These are phyloP conservation scores for Ptychobarbus kaznakovi DNA, from an alignment of 2,797 vertebrate species.

Conservation along the genomic window DNA sequence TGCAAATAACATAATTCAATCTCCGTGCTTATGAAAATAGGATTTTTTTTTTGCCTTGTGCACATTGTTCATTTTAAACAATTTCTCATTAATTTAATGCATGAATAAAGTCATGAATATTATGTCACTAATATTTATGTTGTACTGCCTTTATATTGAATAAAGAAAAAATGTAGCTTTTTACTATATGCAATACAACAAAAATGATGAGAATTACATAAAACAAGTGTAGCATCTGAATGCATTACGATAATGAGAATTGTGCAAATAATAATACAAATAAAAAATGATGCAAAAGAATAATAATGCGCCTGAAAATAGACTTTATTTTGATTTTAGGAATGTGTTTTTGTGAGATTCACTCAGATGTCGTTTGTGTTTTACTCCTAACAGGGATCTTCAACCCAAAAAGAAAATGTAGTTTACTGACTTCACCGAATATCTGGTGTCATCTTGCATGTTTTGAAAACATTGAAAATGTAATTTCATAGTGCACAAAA, in stretches of 20 bases:
- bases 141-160: background rate
- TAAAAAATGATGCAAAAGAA: background rate
- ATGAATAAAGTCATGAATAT: background rate
- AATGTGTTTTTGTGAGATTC: conserved; percentile 13
- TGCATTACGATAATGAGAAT: background rate
- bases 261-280: background rate
- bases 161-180: background rate
- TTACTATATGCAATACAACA: background rate
- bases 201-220: background rate
- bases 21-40: background rate
- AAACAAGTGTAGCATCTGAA: background rate
- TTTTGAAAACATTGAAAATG: background rate
- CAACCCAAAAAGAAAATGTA: conserved; percentile 11
- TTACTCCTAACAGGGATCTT: conserved; percentile 31
- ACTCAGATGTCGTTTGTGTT: background rate
- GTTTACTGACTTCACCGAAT: background rate
- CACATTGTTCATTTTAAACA: background rate
- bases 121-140: background rate
- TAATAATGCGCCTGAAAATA: conserved; percentile 17
- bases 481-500: conserved; percentile 10
- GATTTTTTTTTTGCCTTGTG: background rate
- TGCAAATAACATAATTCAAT: background rate
- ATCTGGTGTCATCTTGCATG: conserved; percentile 27
- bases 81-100: background rate
- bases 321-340: background rate